Base-by-base conservation (phyloP, 2,797 vertebrate species). In the Centroberyx gerrardi region DNA sequence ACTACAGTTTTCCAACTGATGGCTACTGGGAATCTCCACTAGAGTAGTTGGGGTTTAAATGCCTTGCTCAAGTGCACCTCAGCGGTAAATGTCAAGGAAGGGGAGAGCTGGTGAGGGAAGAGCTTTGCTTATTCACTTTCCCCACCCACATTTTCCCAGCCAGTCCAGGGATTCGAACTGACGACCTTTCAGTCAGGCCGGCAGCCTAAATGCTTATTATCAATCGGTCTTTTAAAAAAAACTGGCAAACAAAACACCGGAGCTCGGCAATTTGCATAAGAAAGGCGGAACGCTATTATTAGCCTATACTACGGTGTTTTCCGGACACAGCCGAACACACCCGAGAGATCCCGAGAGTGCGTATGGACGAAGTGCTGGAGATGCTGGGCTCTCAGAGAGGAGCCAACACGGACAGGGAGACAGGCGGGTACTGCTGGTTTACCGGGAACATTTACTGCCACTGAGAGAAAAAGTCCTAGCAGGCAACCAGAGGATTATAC, bases 291-390 rank as follows among this genome's bases (percentile, higher is more conserved):
- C 62, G 52, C n/a, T 13, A 8, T 53, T 15, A 6, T 33, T 8
- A 17, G 33, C 13, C 12, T 3, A 5, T n/a, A 0, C 14, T 22
- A 0, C 9, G n/a, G 22, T 49, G 12, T 22, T 12, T 66, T 66
- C 78, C 85, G 87, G 81, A 82, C 74, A 84, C n/a, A 60, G 38
- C 48, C 85, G 87, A 81, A 15, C 2, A 3, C 6, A 10, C 13
- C 72, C 81, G 81, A 83, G 13, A 2, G 28, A 12, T 64, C 33
- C 67, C 79, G 83, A 84, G 15, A 29, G 2, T 22, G 44, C 60
- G 8, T 31, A 5, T 10, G 27, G 67, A 56, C 36, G 9, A 46
- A 60, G 63, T 64, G 65, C 9, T 31, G 49, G 40, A 22, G 73
- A 71, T 72, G 74, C 22, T 63, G 63, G 51, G 64, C 44, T 33